Percentiles rank a stretch among this genome's conserved stretches.
These are phyloP conservation scores for Cetoscarus ocellatus DNA, from an alignment of 2,797 vertebrate genomes.

Conservation along the genomic window DNA sequence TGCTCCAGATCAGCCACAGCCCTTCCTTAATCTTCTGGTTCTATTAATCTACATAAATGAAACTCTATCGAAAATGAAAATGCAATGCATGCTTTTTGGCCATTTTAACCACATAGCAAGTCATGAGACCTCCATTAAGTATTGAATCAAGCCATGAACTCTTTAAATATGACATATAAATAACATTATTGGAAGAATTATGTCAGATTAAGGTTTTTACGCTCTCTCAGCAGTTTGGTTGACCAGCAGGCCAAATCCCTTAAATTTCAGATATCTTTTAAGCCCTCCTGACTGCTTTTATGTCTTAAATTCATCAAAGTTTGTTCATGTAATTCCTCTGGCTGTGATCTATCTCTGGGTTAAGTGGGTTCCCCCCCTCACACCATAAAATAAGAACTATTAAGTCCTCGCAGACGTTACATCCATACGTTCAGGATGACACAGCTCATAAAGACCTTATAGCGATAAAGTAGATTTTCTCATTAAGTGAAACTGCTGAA, in stretches of 20 bases:
- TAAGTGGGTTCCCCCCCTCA: constrained; percentile 77
- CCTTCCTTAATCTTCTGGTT: neutral
- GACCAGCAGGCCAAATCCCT: constrained; percentile 63
- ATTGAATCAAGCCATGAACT: constrained; percentile 23
- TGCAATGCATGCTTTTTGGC: constrained; percentile 1
- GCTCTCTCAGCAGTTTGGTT: constrained; percentile 62
- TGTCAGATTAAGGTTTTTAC: constrained; percentile 44
- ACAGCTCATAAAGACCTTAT: constrained; percentile 80
- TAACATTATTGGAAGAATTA: constrained; percentile 21
- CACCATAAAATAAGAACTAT: constrained; percentile 83
- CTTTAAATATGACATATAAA: constrained; percentile 29
- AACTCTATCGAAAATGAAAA: constrained; percentile 4
- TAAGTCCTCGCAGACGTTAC: constrained; percentile 75
- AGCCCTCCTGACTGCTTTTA: constrained; percentile 61
- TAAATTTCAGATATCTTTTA: constrained; percentile 62
- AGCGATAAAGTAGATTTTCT: constrained; percentile 82
- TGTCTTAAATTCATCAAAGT: constrained; percentile 77
- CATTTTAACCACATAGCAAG: constrained; percentile 16
- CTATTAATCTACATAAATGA: neutral
- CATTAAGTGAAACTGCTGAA: constrained; percentile 83
- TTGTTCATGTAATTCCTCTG: constrained; percentile 69
- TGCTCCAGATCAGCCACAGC: neutral
- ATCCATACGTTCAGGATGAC: constrained; percentile 80
- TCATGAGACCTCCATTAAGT: constrained; percentile 12
- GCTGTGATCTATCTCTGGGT: constrained; percentile 75